Percentiles rank a stretch among this genome's conserved stretches.
Evolutionary conservation across 1,140 invertebrate species (phyloP).

Genomic region (Drosophila pandora): DNA sequence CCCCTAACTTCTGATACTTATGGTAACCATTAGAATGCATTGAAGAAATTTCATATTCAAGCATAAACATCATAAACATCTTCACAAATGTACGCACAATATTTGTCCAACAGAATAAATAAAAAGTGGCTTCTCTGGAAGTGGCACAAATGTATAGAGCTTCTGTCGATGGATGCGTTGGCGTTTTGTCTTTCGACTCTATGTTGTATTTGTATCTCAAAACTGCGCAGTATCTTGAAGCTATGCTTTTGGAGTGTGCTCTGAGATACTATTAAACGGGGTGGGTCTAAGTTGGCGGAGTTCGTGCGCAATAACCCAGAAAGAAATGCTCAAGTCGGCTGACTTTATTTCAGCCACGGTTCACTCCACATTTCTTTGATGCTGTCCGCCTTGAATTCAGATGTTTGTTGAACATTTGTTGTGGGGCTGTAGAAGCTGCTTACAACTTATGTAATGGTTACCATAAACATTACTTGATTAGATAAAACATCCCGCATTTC

Average conservation of each 20-base stretch:
- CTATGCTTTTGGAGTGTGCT: slow-evolving; percentile 38
- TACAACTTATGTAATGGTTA: slow-evolving; percentile 41
- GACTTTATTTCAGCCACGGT: slow-evolving; percentile 15
- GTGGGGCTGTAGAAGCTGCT: slow-evolving; percentile 22
- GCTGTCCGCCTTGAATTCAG: slow-evolving; percentile 29
- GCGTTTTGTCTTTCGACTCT: slow-evolving; percentile 39
- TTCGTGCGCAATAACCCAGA: slow-evolving; percentile 64
- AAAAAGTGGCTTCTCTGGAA: slow-evolving; percentile 17
- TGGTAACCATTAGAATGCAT: slow-evolving; percentile 36
- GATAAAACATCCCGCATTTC: slow-evolving; percentile 39
- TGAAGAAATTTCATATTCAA: slow-evolving; percentile 23
- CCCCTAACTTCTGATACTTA: not conserved
- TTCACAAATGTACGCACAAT: slow-evolving; percentile 8
- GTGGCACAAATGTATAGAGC: slow-evolving; percentile 41
- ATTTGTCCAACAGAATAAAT: slow-evolving; percentile 17
- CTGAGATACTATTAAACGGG: slow-evolving; percentile 10
- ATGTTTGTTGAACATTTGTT: slow-evolving; percentile 41
- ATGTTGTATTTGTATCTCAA: slow-evolving; percentile 4
- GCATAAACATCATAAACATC: slow-evolving; percentile 5
- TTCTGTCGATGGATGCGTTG: slow-evolving; percentile 38
- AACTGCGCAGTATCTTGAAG: slow-evolving; percentile 63
- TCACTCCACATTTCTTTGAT: slow-evolving; percentile 48
- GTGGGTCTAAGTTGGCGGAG: slow-evolving; percentile 8
- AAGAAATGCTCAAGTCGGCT: slow-evolving; percentile 35
- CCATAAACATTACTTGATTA: slow-evolving; percentile 64